Evolutionary conservation across 1,140 invertebrate genomes (phyloP).

Genomic region (Antheraea mylitta): DNA sequence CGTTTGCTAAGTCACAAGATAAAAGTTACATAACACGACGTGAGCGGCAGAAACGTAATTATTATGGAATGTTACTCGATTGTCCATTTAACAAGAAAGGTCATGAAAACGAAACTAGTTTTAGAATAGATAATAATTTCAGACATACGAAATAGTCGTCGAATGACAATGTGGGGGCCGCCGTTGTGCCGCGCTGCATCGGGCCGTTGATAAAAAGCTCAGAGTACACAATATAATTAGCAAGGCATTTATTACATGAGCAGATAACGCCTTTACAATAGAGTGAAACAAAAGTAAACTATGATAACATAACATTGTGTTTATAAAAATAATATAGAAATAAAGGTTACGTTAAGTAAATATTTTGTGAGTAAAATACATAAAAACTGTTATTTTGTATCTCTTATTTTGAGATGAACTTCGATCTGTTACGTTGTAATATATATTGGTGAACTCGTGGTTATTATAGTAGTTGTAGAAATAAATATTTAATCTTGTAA

Average conservation of each 20-base stretch:
- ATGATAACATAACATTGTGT: background rate
- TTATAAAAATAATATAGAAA: background rate
- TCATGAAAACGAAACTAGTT: background rate
- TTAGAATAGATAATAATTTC: slow-evolving; percentile 1
- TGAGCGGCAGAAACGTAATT: background rate
- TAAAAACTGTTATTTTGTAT: no score
- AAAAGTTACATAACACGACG: background rate
- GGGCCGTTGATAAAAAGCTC: background rate
- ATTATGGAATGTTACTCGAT: background rate
- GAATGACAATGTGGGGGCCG: background rate
- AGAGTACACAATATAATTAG: background rate
- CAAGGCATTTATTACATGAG: background rate
- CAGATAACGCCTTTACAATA: background rate
- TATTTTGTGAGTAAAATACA: background rate
- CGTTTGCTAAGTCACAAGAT: background rate
- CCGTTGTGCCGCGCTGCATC: no score
- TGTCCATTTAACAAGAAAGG: background rate
- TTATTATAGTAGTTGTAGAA: no score
- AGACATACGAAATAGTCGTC: background rate
- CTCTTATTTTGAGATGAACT: no score
- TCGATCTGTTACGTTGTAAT: no score
- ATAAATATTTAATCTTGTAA: no score
- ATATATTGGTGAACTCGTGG: no score
- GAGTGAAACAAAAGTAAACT: background rate
- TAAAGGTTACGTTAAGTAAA: background rate